Percentiles rank a stretch among this genome's conserved stretches.
phyloP scores from a whole-genome alignment of 2,113 vertebrate genomes.

The Dipodomys spectabilis region DNA sequence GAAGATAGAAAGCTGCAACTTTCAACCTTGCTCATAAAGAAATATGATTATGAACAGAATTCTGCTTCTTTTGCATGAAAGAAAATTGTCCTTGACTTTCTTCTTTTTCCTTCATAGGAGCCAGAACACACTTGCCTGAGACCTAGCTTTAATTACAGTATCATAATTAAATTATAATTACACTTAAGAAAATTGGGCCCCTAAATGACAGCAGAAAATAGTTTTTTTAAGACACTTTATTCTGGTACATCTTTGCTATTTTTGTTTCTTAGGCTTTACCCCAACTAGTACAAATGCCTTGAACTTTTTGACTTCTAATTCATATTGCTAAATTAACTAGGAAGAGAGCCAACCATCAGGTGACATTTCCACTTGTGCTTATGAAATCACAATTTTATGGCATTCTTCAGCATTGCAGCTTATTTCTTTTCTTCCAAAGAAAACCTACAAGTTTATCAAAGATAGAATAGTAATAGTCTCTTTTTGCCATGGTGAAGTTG shows the following conservation, averaged over 20 bases:
- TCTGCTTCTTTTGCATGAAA: neutral
- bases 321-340: neutral
- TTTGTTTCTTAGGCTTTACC: neutral
- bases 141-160: neutral
- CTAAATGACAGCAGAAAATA: neutral
- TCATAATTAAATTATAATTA: neutral
- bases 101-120: neutral
- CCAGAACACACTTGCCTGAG: neutral
- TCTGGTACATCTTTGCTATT: neutral
- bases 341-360: neutral
- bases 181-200: neutral
- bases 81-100: neutral
- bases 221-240: neutral
- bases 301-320: neutral
- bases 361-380: neutral
- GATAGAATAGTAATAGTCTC: neutral
- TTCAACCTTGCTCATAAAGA: neutral
- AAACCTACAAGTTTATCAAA: neutral
- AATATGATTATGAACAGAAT: neutral
- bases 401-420: neutral
- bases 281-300: neutral
- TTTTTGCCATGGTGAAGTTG: slow-evolving; percentile 8
- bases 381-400: neutral
- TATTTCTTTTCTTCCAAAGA: neutral
- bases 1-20: neutral